Conservation (phyloP, 2,113 vertebrate genomes). For the Dicaeum eximium region DNA sequence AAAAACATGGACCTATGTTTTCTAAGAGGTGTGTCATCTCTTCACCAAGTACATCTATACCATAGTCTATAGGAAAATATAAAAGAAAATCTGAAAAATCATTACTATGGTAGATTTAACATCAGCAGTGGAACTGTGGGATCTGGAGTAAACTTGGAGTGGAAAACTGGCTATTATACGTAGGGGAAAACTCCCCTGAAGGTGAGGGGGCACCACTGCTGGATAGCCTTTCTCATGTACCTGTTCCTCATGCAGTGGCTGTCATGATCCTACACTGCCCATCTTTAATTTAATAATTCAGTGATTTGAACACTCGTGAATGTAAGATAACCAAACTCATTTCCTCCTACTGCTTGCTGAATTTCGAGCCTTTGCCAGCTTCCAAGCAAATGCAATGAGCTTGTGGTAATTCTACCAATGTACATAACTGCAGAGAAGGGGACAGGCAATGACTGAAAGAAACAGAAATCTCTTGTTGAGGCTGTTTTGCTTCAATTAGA, state of each 20-base stretch:
- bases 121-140: background rate
- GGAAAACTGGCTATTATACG: background rate
- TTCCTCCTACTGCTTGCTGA: background rate
- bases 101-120: background rate
- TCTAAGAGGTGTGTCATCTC: background rate
- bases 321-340: background rate
- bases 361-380: background rate
- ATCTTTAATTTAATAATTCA: background rate
- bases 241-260: background rate
- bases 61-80: background rate
- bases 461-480: background rate
- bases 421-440: background rate
- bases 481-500: background rate
- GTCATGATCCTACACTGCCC: background rate
- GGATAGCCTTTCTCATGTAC: background rate
- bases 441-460: background rate
- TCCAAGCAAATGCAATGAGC: background rate
- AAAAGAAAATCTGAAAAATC: background rate
- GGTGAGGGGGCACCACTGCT: fast-evolving
- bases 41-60: background rate
- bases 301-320: background rate
- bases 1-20: background rate
- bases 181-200: background rate
- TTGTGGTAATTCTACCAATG: background rate
- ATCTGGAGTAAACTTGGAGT: background rate